Evolutionary conservation across 2,797 vertebrate species (phyloP).

Genomic region (Rhynchotus rufescens): DNA sequence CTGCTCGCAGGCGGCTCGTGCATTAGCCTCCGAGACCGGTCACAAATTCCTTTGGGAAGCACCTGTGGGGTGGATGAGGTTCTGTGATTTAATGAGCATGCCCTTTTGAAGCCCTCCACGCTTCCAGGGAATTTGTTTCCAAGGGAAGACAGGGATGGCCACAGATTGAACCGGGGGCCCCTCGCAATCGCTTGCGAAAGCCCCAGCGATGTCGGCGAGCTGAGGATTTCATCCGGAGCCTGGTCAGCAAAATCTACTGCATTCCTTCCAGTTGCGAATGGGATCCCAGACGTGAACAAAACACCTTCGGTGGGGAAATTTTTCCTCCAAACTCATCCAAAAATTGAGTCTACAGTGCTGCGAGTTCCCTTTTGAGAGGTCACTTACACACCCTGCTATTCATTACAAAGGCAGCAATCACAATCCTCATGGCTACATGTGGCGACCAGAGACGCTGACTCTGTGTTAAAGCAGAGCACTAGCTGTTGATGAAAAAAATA

Average conservation of each 20-base stretch:
- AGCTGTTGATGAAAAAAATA: slow-evolving; percentile 10
- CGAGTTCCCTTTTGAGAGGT: background rate
- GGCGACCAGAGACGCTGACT: background rate
- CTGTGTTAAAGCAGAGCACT: background rate
- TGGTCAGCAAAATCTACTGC: background rate
- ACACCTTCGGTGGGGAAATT: background rate
- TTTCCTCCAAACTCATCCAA: background rate
- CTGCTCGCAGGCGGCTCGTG: slow-evolving; percentile 19
- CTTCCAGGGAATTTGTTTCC: background rate
- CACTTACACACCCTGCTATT: background rate
- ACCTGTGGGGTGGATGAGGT: background rate
- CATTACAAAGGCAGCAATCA: slow-evolving; percentile 3
- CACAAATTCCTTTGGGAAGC: background rate
- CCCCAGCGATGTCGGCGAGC: background rate
- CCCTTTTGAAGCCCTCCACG: background rate
- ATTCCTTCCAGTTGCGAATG: background rate
- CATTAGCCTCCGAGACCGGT: background rate
- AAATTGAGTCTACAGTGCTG: background rate
- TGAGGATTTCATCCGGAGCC: background rate
- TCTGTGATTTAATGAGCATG: background rate
- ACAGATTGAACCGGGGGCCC: background rate
- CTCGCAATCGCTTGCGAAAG: background rate
- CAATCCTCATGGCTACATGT: background rate
- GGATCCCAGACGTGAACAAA: background rate
- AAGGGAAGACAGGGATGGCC: background rate